A percentile compares a stretch with the other conserved stretches of the same genome.
Conservation (phyloP, 2,888 invertebrate genomes). For the Agrochola lychnidis region DNA sequence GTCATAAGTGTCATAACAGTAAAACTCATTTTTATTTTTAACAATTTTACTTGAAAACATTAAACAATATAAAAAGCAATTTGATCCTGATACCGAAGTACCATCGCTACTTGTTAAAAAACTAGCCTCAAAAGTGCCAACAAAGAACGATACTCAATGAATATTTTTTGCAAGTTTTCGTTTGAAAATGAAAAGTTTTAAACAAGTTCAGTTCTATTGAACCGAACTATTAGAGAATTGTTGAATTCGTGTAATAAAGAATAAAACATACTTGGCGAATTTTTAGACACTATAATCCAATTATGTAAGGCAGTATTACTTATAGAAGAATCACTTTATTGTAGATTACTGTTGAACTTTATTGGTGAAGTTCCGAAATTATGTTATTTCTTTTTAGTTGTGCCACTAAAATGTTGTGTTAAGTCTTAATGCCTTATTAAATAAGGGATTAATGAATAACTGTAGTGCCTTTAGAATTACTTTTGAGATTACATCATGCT, state of each 20-base stretch:
- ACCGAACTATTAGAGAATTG: conserved; percentile 25
- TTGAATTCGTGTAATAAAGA: conserved; percentile 8
- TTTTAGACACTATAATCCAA: conserved; percentile 37
- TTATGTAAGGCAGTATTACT: conserved; percentile 38
- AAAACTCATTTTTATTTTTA: neutral
- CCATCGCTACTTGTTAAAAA: conserved; percentile 36
- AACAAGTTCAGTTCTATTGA: conserved; percentile 29
- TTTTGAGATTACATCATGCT: neutral
- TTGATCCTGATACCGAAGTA: conserved; percentile 8
- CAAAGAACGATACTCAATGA: conserved; percentile 27
- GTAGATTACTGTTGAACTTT: conserved; percentile 1
- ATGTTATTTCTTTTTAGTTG: conserved; percentile 21
- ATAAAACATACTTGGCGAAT: conserved; percentile 30
- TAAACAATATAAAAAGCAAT: conserved; percentile 20
- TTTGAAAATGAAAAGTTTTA: conserved; percentile 53
- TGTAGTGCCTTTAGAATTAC: neutral
- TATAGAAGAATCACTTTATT: conserved; percentile 28
- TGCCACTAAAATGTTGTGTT: conserved; percentile 16
- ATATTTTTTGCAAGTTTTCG: conserved; percentile 44
- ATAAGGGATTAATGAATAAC: neutral
- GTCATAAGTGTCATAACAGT: too few relatives aligned
- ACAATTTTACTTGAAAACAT: neutral
- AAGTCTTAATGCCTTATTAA: neutral
- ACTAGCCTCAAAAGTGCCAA: conserved; percentile 27
- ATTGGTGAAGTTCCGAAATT: neutral